phyloP scores from a whole-genome alignment of 2,797 vertebrate genomes.

The Streptopelia turtur region DNA sequence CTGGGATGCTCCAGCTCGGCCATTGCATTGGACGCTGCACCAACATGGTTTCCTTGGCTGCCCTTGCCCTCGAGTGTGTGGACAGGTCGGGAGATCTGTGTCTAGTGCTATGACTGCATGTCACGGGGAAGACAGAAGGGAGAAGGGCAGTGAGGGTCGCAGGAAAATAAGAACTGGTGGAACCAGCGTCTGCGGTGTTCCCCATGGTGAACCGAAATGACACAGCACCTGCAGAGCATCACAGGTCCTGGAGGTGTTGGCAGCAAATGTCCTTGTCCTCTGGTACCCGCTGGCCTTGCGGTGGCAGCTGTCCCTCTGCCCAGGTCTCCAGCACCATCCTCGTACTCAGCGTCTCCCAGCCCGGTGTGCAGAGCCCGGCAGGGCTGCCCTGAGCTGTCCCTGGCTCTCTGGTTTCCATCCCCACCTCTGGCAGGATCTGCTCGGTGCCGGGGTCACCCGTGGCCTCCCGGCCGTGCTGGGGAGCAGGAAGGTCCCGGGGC shows the following conservation, averaged over 20 bases:
- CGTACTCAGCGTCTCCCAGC: background rate
- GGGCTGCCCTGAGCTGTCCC: background rate
- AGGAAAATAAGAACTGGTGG: background rate
- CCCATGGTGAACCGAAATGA: background rate
- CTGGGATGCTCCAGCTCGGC: background rate
- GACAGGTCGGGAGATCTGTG: background rate
- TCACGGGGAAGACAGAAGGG: background rate
- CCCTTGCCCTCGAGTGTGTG: accelerated
- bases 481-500: accelerated
- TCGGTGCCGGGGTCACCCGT: background rate
- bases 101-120: accelerated
- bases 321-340: background rate
- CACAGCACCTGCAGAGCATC: background rate
- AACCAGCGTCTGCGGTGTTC: background rate
- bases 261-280: background rate
- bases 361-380: accelerated
- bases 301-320: background rate
- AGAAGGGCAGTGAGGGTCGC: background rate
- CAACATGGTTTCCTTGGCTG: background rate
- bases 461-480: accelerated
- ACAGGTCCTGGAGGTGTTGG: background rate
- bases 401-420: background rate
- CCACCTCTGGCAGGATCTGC: background rate
- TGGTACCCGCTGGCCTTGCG: background rate
- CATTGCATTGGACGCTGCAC: accelerated